phyloP scores from a whole-genome alignment of 1,140 invertebrate genomes.

The Propsilocerus akamusi region DNA sequence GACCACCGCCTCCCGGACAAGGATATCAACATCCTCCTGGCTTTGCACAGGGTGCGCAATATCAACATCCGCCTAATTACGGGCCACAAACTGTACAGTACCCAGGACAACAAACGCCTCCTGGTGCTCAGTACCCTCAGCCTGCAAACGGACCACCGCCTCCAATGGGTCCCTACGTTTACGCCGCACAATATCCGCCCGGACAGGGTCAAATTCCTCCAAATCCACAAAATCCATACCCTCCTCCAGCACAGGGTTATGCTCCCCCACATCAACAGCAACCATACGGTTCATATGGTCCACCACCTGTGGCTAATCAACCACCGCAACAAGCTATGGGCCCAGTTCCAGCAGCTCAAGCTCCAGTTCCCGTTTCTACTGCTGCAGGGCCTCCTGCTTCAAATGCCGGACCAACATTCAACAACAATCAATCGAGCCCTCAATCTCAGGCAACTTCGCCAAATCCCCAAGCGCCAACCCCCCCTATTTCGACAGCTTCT shows the following conservation, averaged over 20 bases:
- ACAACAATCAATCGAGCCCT: constrained; percentile 14
- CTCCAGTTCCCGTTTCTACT: constrained; percentile 9
- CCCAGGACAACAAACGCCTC: constrained; percentile 5
- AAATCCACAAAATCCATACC: constrained; percentile 8
- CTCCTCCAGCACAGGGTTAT: constrained; percentile 17
- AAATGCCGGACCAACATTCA: constrained; percentile 11
- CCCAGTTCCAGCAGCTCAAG: constrained; percentile 14
- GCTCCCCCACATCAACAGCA: constrained; percentile 21
- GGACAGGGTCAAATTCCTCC: constrained; percentile 20
- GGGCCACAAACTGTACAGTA: constrained; percentile 9
- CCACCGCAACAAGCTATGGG: constrained; percentile 14
- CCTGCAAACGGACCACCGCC: constrained; percentile 7
- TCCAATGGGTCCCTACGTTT: constrained; percentile 6
- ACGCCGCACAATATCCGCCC: constrained; percentile 11
- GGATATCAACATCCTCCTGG: constrained; percentile 19
- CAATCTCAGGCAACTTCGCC: constrained; percentile 15
- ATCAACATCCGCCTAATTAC: constrained; percentile 11
- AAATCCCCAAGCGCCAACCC: constrained; percentile 13
- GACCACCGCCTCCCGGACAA: constrained; percentile 18
- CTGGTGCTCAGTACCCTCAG: background rate
- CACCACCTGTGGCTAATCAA: constrained; percentile 20
- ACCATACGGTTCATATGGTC: constrained; percentile 20
- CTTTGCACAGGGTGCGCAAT: constrained; percentile 15
- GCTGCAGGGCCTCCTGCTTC: constrained; percentile 9
- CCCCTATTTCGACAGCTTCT: background rate